Percentiles rank a stretch among this genome's conserved stretches.
Evolutionary conservation across 2,888 invertebrate genomes (phyloP).

Genomic region (Macrosoma leucophasiata): DNA sequence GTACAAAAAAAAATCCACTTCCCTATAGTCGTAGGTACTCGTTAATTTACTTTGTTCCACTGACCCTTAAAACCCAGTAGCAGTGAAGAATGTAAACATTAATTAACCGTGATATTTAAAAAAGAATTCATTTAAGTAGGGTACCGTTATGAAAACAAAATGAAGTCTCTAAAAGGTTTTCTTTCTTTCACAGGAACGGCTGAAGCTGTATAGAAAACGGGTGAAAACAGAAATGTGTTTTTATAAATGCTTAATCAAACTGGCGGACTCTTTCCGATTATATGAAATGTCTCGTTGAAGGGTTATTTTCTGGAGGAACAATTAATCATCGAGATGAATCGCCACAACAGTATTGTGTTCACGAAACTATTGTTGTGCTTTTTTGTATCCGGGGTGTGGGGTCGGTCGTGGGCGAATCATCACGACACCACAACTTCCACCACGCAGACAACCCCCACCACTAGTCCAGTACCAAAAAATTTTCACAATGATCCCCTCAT

Average conservation of each 20-base stretch:
- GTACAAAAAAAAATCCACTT: no score
- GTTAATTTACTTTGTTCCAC: no score
- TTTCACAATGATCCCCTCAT: slow-evolving; percentile 83
- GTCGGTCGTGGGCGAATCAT: slow-evolving; percentile 70
- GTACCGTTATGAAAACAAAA: no score
- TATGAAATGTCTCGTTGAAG: slow-evolving; percentile 42
- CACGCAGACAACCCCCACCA: slow-evolving; percentile 66
- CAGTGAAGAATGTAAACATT: no score
- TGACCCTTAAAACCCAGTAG: no score
- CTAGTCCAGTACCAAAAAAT: slow-evolving; percentile 62
- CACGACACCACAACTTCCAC: slow-evolving; percentile 71
- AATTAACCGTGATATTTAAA: no score
- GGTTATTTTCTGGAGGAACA: slow-evolving; percentile 12
- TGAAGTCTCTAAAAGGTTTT: no score
- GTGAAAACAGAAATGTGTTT: slow-evolving; percentile 60
- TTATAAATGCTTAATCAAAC: slow-evolving; percentile 58
- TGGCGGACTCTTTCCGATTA: slow-evolving; percentile 64
- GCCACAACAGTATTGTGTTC: slow-evolving; percentile 58
- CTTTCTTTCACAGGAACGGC: slow-evolving; percentile 51
- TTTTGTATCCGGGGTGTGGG: slow-evolving; percentile 47
- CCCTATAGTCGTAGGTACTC: no score
- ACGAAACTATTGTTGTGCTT: slow-evolving; percentile 58
- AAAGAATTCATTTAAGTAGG: no score
- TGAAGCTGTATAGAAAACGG: slow-evolving; percentile 15
- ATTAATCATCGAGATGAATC: slow-evolving; percentile 45